Base-by-base conservation (phyloP, 1,140 invertebrate genomes). In the Streblospio benedicti region DNA sequence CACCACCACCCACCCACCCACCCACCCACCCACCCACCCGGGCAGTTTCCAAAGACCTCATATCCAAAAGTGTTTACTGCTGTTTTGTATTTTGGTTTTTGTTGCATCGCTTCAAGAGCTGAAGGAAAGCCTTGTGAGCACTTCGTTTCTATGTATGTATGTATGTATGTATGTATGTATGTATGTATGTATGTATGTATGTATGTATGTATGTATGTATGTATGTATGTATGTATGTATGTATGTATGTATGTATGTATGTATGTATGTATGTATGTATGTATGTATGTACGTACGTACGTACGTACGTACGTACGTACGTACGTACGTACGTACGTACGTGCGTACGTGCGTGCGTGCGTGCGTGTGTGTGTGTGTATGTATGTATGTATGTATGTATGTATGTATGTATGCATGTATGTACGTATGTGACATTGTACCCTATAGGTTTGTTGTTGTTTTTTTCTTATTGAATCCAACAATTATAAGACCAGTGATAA, bases 91-190 rank as follows among this genome's bases (percentile, higher is more conserved):
- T 23, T 12, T 23, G 45, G 23, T 49, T 49, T 20, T 49, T 49
- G 45, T 49, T n/a, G n/a, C n/a, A n/a, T n/a, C n/a, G n/a, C n/a
- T n/a, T n/a, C n/a, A n/a, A n/a, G n/a, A n/a, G n/a, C n/a, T n/a
- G n/a, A n/a, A n/a, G n/a, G n/a, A n/a, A n/a, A n/a, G n/a, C n/a
- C n/a, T n/a, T n/a, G n/a, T n/a, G n/a, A n/a, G n/a, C n/a, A n/a
- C n/a, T n/a, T n/a, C n/a, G n/a, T n/a, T n/a, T n/a, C n/a, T n/a
- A 49, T 49, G 45, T 49, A 49, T 49, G 45, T 49, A 49, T 49
- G 45, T 49, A 49, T 49, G 45, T 49, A 49, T 49, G 45, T 49
- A 49, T 49, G 45, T 49, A 49, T 49, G 45, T 49, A 49, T 49
- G 45, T 23, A 49, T 49, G 45, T 23, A 49, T 49, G 45, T 23